Base-by-base conservation (phyloP, 2,797 vertebrate species). In the Agapornis canus region DNA sequence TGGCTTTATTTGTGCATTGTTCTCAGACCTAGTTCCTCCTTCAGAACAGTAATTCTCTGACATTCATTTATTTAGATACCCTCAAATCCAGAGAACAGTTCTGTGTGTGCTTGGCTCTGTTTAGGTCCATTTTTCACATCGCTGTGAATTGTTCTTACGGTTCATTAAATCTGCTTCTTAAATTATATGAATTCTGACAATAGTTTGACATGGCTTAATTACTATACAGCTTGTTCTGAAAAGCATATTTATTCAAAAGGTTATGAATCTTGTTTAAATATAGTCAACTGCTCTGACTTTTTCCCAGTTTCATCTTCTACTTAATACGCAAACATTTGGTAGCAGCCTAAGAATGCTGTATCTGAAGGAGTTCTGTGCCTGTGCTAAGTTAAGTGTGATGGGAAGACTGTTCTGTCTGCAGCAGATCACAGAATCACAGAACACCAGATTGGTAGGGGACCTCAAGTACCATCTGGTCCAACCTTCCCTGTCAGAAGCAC, bases 221-320 rank as follows among this genome's bases (percentile, higher is more conserved):
- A 76, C 82, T 90, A 11, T 76, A 48, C 23, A 48, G 31, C 61
- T 92, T 17, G 6, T 83, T 83, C 69, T 91, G 65, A 76, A 87
- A 86, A 91, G 59, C 19, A 0, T 83, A 68, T 82, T 95, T 92
- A 83, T 94, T 83, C 87, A 91, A 65, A 92, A 90, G 42, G 79
- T 76, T 84, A 84, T 73, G 42, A 90, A 66, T 76, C 75, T 73
- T 87, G 54, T 87, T 91, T 92, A 88, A 88, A 70, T 83, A 68
- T 8, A 69, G 70, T 94, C 81, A 89, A 14, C 59, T 90, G 29
- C 59, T 23, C 86, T 86, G 82, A 32, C 70, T 81, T 89, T 90
- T 40, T 80, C 61, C 69, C 61, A 69, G 10, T 39, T 95, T 63
- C 86, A 11, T 89, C 69, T 79, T 81, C 27, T 47, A 7, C 72